Evolutionary conservation across 1,140 invertebrate genomes (phyloP), one percentile per base, ranked within the genome.

Genomic region (Saccostrea glomerata): DNA sequence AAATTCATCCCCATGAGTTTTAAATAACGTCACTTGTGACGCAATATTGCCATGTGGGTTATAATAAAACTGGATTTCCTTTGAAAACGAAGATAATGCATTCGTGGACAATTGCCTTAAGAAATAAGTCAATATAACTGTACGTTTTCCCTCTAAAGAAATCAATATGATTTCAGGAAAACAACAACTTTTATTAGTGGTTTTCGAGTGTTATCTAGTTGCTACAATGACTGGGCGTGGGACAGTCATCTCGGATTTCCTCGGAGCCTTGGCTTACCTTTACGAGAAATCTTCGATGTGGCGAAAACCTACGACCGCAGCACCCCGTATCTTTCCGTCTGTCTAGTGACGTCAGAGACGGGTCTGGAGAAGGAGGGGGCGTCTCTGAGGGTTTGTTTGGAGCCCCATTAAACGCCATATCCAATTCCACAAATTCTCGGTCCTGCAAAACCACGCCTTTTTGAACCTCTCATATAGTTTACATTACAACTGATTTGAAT

Each of bases 341-440:
- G 84, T 93, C 92, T 56, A 93, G 82, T 54, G 94, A 94, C 11
- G 90, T 91, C 15, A 95, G 87, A 36, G 96, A 98, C 17, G 95
- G 97, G 90, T 97, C 97, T 55, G 98, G 98, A 91, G 97, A 98
- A 56, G 97, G 97, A 92, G 98, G 96, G 2, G 95, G 95, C 11
- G 95, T 95, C 87, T 94, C 93, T 96, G 97, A 94, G 4, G 98
- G 98, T 93, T 98, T 96, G 95, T 98, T 99, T 92, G 98, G 96
- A 95, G 98, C 96, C 6, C 98, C 98, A 95, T 99, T 99, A 95
- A 96, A 98, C 15, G 98, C 97, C 94, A 98, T 97, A 93, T 99
- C 98, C 96, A 99, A 97, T 95, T 99, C 98, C 88, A 99, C 97
- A 95, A 99, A 99, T 95, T 99, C 98, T 87, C 98, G 97, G 95